Base-by-base conservation (phyloP, 2,113 vertebrate genomes). In the Puntigrus tetrazona region DNA sequence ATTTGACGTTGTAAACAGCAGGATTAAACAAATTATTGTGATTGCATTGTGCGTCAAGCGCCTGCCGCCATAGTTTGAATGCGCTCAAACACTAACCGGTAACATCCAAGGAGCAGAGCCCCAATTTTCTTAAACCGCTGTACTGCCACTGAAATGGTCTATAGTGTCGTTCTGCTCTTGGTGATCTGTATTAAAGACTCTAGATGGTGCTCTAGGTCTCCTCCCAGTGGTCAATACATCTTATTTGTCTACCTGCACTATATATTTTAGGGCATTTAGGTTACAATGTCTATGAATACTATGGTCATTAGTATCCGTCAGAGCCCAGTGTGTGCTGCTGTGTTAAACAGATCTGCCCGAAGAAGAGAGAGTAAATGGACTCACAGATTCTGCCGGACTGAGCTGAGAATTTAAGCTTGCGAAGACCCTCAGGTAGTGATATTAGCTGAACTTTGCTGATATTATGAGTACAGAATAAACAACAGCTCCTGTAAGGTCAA, bases 201-300 rank as follows among this genome's bases (percentile, higher is more conserved):
- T 16, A 18, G 47, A 50, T 45, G 25, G 61, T 22, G 74, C 65
- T 81, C 45, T 25, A 70, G 52, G 73, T 69, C 57, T 59, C 18
- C 59, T 59, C 76, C 76, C 63, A 63, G 61, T 34, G 36, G 34
- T 63, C 5, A 22, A 38, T 34, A 2, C 34, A 25, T 61, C 16
- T 27, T n/a, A 47, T 82, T 84, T 84, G 78, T 87, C 78, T 67
- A 67, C 55, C 69, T 77, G 78, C 41, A 61, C 63, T 47, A 61
- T 78, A 81, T 10, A 82, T 85, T 77, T 77, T 70, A 29, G 70
- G 86, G 47, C 70, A 81, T 80, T 84, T 84, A 84, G 29, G 82
- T 72, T 82, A 4, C 41, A 59, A 65, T 73, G 50, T 82, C 73
- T 81, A 47, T 45, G 70, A 81, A 80, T 57, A 27, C 82, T 59